phyloP scores from a whole-genome alignment of 2,888 invertebrate species.

The Xanthorhoe spadicearia region DNA sequence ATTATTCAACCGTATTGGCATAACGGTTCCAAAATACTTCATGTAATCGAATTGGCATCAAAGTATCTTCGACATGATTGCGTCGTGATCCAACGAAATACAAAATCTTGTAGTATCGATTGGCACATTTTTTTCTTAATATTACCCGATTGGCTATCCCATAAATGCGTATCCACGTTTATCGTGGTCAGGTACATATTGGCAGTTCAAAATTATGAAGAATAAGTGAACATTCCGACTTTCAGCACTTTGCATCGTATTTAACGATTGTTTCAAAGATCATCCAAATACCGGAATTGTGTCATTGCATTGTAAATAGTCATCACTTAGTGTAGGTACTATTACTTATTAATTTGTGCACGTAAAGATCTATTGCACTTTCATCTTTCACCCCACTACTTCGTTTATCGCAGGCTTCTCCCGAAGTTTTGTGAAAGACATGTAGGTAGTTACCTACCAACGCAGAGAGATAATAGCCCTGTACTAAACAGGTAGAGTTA shows the following conservation, averaged over 20 bases:
- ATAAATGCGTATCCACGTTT: neutral
- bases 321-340: neutral
- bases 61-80: too few species aligned
- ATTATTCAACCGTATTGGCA: too few species aligned
- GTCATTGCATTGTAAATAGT: neutral
- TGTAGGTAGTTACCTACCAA: too few species aligned
- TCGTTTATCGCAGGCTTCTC: neutral
- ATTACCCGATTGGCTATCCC: neutral
- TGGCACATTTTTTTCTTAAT: neutral
- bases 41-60: too few species aligned
- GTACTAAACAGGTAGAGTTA: too few species aligned
- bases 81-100: neutral
- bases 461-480: too few species aligned
- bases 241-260: neutral
- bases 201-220: neutral
- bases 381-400: neutral
- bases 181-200: neutral
- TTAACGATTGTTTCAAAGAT: neutral
- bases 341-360: neutral
- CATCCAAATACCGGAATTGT: neutral
- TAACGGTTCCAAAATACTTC: too few species aligned
- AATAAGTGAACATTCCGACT: slow-evolving; percentile 1
- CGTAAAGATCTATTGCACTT: neutral
- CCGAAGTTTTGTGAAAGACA: too few species aligned
- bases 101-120: neutral